phyloP scores from a whole-genome alignment of 2,888 invertebrate genomes.

The Archips xylosteana region DNA sequence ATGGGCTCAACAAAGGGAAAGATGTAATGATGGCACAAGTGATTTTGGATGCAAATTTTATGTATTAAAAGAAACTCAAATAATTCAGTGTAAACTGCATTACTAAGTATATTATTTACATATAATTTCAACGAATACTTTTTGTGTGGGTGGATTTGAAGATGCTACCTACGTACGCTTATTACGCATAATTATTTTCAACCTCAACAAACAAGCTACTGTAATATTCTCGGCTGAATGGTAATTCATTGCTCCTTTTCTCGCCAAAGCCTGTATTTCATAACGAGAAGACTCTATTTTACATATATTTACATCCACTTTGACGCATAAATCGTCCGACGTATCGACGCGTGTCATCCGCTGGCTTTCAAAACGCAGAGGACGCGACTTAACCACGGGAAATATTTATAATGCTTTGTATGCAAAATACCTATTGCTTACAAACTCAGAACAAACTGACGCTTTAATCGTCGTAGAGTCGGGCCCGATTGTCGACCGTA shows the following conservation, averaged over 20 bases:
- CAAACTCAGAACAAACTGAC: conserved; percentile 64
- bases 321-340: conserved; percentile 68
- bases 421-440: conserved; percentile 80
- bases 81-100: too few species aligned
- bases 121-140: too few species aligned
- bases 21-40: too few species aligned
- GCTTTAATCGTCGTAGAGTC: conserved; percentile 59
- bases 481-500: conserved; percentile 69
- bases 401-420: conserved; percentile 85
- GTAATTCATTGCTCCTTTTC: conserved; percentile 58
- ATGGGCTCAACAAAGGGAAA: too few species aligned
- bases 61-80: too few species aligned
- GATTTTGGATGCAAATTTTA: too few species aligned
- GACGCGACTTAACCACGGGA: conserved; percentile 71
- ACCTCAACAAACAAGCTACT: conserved; percentile 53
- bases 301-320: conserved; percentile 78
- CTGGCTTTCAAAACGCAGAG: conserved; percentile 72
- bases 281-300: conserved; percentile 69
- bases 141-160: not conserved
- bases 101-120: too few species aligned
- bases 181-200: conserved; percentile 37
- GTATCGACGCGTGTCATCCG: conserved; percentile 79
- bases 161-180: not conserved
- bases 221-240: conserved; percentile 48
- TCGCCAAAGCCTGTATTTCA: conserved; percentile 53